A percentile compares a stretch with the other conserved stretches of the same genome.
phyloP scores from a whole-genome alignment of 2,888 invertebrate genomes.

The Drosophila aldrichi region DNA sequence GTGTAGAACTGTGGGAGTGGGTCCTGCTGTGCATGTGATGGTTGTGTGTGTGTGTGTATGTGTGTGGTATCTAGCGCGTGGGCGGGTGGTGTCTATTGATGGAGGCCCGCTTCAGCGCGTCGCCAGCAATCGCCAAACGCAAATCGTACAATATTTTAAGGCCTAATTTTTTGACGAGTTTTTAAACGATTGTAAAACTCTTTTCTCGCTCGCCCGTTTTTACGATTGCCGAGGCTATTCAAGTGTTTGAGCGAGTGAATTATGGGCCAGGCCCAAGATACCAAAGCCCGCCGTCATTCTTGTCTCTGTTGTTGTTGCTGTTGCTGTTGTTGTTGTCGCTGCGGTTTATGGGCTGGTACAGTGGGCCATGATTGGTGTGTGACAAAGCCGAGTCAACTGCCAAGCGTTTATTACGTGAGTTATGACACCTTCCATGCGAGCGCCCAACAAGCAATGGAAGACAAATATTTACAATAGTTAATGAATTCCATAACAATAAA shows the following conservation, averaged over 20 bases:
- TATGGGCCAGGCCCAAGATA: slow-evolving; percentile 69
- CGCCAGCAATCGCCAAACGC: slow-evolving; percentile 48
- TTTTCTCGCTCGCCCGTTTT: slow-evolving; percentile 66
- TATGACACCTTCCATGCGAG: slow-evolving; percentile 59
- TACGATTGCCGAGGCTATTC: slow-evolving; percentile 68
- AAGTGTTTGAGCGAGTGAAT: slow-evolving; percentile 73
- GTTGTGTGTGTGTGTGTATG: not conserved
- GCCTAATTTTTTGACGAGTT: slow-evolving; percentile 84
- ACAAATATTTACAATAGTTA: slow-evolving; percentile 61
- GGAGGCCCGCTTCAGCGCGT: slow-evolving; percentile 26
- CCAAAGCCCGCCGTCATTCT: slow-evolving; percentile 33
- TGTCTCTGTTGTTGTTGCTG: slow-evolving; percentile 5
- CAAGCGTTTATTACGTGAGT: slow-evolving; percentile 66
- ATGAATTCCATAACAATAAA: slow-evolving; percentile 70
- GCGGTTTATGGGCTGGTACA: slow-evolving; percentile 49
- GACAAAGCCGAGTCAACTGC: slow-evolving; percentile 61
- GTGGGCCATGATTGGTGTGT: slow-evolving; percentile 44
- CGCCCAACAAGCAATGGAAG: not conserved
- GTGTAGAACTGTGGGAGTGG: slow-evolving; percentile 19
- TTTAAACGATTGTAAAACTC: slow-evolving; percentile 85
- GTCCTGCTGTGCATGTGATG: slow-evolving; percentile 28
- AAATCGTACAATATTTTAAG: slow-evolving; percentile 81
- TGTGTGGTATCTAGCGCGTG: slow-evolving; percentile 33
- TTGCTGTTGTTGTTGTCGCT: slow-evolving; percentile 30
- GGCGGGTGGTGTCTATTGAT: slow-evolving; percentile 56